Conservation (phyloP, 2,888 invertebrate genomes). For the Latrodectus hesperus region DNA sequence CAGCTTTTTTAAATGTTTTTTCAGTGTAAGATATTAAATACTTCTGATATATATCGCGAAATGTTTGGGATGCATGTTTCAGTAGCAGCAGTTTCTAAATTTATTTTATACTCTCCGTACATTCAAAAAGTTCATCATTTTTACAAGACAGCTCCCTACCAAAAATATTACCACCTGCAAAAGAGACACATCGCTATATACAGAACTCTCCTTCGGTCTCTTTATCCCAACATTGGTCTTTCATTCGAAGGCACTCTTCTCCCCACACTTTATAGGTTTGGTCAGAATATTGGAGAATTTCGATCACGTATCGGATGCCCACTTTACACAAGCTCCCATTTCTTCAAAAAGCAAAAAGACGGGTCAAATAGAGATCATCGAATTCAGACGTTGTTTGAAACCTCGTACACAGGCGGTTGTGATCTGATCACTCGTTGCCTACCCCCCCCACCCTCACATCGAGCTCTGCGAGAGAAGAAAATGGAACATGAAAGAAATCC, state of each 20-base stretch:
- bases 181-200: neutral
- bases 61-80: too few relatives aligned
- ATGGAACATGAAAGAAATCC: conserved; percentile 48
- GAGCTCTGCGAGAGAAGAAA: neutral
- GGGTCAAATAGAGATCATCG: conserved; percentile 46
- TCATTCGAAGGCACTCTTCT: neutral
- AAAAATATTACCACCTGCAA: neutral
- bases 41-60: too few relatives aligned
- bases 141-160: neutral
- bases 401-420: too few relatives aligned
- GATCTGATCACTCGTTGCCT: too few relatives aligned
- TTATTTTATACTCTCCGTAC: too few relatives aligned
- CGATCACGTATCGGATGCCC: conserved; percentile 62
- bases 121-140: too few relatives aligned
- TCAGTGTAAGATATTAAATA: too few relatives aligned
- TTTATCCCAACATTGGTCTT: neutral
- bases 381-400: conserved; percentile 39
- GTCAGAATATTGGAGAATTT: conserved; percentile 55
- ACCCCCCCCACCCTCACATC: neutral
- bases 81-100: too few relatives aligned
- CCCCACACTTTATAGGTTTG: conserved; percentile 16
- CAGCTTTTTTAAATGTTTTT: too few relatives aligned
- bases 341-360: neutral
- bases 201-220: neutral
- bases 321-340: conserved; percentile 24